Evolutionary conservation across 37 sponge, comb jelly and placozoan genomes (phyloP).

Genomic region (Beroe ovata): DNA sequence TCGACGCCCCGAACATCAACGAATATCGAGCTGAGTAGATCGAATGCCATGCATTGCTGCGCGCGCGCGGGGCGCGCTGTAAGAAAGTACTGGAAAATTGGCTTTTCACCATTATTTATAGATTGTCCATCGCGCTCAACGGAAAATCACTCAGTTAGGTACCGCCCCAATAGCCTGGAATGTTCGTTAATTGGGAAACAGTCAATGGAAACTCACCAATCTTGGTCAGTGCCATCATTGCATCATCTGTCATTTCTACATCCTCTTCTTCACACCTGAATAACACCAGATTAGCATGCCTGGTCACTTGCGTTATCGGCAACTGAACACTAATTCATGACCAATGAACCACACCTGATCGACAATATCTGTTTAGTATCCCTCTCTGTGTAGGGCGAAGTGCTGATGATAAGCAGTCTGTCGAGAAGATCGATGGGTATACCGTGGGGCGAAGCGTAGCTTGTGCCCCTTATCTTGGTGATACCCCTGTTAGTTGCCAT

Average conservation of each 20-base stretch:
- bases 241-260: slow-evolving; percentile 96
- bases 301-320: too few species aligned
- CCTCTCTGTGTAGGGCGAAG: slow-evolving; percentile 89
- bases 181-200: too few species aligned
- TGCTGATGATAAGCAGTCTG: slow-evolving; percentile 91
- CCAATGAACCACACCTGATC: slow-evolving; percentile 74
- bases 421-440: slow-evolving; percentile 95
- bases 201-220: slow-evolving; percentile 74
- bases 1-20: too few species aligned
- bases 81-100: neutral
- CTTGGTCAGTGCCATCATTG: slow-evolving; percentile 83
- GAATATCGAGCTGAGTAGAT: too few species aligned
- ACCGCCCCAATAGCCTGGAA: too few species aligned
- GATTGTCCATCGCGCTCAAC: too few species aligned
- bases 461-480: slow-evolving; percentile 89
- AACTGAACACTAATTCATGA: too few species aligned
- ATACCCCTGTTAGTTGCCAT: slow-evolving; percentile 97
- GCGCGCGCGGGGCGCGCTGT: neutral
- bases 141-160: too few species aligned
- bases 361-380: slow-evolving; percentile 88
- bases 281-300: too few species aligned
- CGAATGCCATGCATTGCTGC: too few species aligned
- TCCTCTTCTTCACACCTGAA: slow-evolving; percentile 98
- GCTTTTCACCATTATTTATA: too few species aligned
- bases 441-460: slow-evolving; percentile 93